Evolutionary conservation across 2,113 vertebrate species (phyloP).

Genomic region (Varanus komodoensis): DNA sequence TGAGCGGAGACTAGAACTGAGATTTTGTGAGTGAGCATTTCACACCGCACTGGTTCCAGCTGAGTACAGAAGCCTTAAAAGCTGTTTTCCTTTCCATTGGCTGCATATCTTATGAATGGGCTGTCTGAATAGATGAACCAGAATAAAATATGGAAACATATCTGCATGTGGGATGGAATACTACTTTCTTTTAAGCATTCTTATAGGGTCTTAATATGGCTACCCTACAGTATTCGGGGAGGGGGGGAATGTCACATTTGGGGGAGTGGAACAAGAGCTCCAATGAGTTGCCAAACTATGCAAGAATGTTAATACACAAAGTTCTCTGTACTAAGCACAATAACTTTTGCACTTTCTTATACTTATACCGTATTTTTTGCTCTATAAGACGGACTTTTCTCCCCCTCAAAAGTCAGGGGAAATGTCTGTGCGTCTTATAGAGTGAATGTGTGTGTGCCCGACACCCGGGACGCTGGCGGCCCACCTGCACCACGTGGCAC

Average conservation of each 20-base stretch:
- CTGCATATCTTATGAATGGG: background rate
- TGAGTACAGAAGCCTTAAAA: no score
- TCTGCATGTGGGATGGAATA: background rate
- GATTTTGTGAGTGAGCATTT: no score
- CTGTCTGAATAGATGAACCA: background rate
- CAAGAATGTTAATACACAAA: background rate
- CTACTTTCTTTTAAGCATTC: background rate
- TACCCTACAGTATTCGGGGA: background rate
- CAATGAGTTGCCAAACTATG: background rate
- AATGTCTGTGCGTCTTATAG: no score
- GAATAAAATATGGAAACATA: background rate
- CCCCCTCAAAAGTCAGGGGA: no score
- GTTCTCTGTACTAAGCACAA: background rate
- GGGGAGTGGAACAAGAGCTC: background rate
- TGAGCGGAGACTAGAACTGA: no score
- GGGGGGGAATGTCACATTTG: background rate
- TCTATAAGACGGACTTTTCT: no score
- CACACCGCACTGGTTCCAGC: no score
- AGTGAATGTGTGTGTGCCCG: no score
- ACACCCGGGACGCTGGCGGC: no score
- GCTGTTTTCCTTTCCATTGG: background rate
- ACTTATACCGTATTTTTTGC: no score
- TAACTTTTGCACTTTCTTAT: background rate
- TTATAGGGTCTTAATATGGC: background rate
- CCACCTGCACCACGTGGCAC: no score